phyloP scores from a whole-genome alignment of 2,113 vertebrate genomes.

The Misgurnus mizolepis region DNA sequence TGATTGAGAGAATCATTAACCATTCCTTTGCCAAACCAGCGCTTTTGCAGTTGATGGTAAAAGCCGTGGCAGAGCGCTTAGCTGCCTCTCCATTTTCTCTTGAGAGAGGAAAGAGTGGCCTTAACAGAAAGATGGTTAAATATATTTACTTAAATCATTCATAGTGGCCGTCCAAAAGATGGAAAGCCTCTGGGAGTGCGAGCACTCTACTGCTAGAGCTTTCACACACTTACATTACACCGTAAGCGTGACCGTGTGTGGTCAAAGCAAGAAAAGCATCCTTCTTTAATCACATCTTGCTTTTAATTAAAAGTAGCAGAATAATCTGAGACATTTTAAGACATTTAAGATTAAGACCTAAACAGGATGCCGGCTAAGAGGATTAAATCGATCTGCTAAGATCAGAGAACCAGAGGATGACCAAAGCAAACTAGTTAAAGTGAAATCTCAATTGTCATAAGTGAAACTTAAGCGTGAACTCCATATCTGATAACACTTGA shows the following conservation, averaged over 20 bases:
- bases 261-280: constrained; percentile 34
- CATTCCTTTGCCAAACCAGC: constrained; percentile 58
- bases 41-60: constrained; percentile 29
- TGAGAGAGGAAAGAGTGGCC: constrained; percentile 2
- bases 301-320: constrained; percentile 55
- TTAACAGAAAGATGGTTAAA: constrained; percentile 28
- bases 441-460: constrained; percentile 3
- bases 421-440: constrained; percentile 21
- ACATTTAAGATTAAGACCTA: constrained; percentile 34
- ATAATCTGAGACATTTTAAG: constrained; percentile 35
- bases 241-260: background rate
- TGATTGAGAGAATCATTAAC: constrained; percentile 69
- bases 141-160: constrained; percentile 44
- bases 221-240: background rate
- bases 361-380: constrained; percentile 47
- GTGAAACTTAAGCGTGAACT: constrained; percentile 11
- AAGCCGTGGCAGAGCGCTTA: background rate
- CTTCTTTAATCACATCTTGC: constrained; percentile 40
- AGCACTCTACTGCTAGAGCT: background rate
- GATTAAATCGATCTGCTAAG: constrained; percentile 56
- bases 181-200: background rate
- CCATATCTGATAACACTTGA: background rate
- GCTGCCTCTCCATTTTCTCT: constrained; percentile 3
- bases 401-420: constrained; percentile 31
- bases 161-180: constrained; percentile 10